Evolutionary conservation across 1,140 invertebrate species (phyloP).

Genomic region (Calephelis virginiensis): DNA sequence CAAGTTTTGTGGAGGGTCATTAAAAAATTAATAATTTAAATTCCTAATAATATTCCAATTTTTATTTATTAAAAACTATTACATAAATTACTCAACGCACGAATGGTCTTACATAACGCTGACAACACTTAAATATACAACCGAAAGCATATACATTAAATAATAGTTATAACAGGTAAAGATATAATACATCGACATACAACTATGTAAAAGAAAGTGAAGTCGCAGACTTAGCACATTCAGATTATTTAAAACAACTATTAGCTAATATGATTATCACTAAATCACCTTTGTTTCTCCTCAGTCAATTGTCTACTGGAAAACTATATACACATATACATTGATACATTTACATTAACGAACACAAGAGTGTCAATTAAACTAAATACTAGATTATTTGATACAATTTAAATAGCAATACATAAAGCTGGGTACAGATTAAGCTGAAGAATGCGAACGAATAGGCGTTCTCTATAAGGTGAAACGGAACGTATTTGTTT

Average conservation of each 20-base stretch:
- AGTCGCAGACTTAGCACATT: conserved; percentile 20
- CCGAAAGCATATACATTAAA: conserved; percentile 1
- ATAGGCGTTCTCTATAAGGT: too few species aligned
- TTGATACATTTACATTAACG: conserved; percentile 14
- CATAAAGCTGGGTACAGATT: neutral
- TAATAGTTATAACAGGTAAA: conserved; percentile 3
- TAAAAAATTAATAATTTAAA: too few species aligned
- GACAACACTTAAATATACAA: conserved; percentile 4
- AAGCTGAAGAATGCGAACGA: too few species aligned
- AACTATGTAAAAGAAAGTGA: conserved; percentile 18
- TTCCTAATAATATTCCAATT: too few species aligned
- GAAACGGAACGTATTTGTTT: too few species aligned
- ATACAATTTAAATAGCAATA: conserved; percentile 2
- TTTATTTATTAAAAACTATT: too few species aligned
- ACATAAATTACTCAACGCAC: neutral
- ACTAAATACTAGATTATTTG: neutral
- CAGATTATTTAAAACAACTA: conserved; percentile 13
- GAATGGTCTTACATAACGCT: neutral
- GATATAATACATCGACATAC: conserved; percentile 3
- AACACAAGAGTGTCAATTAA: neutral
- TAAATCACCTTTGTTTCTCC: conserved; percentile 47
- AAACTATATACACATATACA: conserved; percentile 49
- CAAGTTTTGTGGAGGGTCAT: too few species aligned
- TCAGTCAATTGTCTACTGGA: conserved; percentile 50
- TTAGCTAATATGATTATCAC: neutral